phyloP scores from a whole-genome alignment of 2,113 vertebrate genomes.

The Bolborhynchus lineola region DNA sequence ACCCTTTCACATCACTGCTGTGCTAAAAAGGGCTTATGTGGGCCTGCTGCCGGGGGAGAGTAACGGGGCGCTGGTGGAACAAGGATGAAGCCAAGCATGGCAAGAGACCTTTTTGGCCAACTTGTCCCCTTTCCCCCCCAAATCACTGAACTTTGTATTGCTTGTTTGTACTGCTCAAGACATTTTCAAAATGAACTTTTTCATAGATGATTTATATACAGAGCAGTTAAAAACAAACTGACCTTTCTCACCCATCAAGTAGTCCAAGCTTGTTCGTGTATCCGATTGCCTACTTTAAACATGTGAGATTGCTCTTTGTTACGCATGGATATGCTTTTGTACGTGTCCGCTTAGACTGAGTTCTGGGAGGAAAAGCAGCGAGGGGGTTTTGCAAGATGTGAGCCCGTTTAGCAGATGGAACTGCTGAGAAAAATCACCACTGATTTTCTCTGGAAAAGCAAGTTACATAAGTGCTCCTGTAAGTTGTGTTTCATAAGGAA shows the following conservation, averaged over 20 bases:
- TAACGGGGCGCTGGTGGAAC: background rate
- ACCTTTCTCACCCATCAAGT: constrained; percentile 61
- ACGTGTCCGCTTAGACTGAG: background rate
- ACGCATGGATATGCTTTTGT: background rate
- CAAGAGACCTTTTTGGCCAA: background rate
- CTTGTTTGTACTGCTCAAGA: constrained; percentile 43
- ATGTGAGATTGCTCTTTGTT: constrained; percentile 44
- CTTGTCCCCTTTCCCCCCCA: background rate
- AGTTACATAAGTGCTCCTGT: constrained; percentile 61
- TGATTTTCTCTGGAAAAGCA: constrained; percentile 53
- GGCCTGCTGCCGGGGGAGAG: background rate
- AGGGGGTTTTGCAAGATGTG: constrained; percentile 44
- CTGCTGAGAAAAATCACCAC: constrained; percentile 22
- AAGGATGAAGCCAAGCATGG: background rate
- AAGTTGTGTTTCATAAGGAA: constrained; percentile 70
- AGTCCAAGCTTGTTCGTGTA: constrained; percentile 15
- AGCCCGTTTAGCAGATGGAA: constrained; percentile 31
- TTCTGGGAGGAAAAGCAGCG: background rate
- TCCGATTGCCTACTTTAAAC: background rate
- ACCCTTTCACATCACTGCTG: background rate
- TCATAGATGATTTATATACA: constrained; percentile 44
- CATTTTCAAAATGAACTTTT: constrained; percentile 41
- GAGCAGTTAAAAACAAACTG: constrained; percentile 56
- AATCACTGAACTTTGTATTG: constrained; percentile 41
- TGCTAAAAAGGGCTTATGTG: background rate